Conservation (phyloP, 1,140 invertebrate species). For the Papilio glaucus region DNA sequence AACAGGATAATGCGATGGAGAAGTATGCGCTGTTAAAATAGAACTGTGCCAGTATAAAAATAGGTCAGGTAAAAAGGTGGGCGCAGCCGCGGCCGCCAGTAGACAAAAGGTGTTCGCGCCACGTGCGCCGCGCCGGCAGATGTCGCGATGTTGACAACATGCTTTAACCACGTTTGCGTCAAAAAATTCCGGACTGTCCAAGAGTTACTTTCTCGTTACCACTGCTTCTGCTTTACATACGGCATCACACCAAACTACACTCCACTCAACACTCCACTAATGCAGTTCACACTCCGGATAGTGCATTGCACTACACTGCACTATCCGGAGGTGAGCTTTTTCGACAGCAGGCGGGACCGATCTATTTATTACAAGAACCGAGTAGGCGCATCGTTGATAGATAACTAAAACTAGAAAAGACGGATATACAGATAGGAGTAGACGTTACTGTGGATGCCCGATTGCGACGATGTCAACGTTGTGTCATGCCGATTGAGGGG, state of each 20-base stretch:
- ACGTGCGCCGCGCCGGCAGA: slow-evolving; percentile 64
- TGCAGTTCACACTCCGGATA: too few relatives aligned
- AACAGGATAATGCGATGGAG: slow-evolving; percentile 30
- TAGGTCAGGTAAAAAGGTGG: slow-evolving; percentile 70
- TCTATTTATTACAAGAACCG: too few relatives aligned
- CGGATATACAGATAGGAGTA: too few relatives aligned
- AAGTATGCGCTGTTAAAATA: slow-evolving; percentile 52
- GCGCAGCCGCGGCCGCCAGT: slow-evolving; percentile 46
- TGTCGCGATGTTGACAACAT: slow-evolving; percentile 45
- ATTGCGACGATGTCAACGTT: too few relatives aligned
- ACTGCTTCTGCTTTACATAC: background rate
- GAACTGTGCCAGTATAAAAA: slow-evolving; percentile 70
- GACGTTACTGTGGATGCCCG: too few relatives aligned
- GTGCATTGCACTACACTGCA: too few relatives aligned
- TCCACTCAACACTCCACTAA: too few relatives aligned
- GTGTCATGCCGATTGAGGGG: too few relatives aligned
- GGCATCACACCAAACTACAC: background rate
- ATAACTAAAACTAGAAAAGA: too few relatives aligned
- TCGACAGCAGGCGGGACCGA: too few relatives aligned
- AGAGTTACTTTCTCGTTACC: background rate
- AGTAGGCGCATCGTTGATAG: too few relatives aligned
- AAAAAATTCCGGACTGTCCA: slow-evolving; percentile 1
- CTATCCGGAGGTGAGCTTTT: too few relatives aligned
- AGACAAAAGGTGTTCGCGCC: slow-evolving; percentile 77
- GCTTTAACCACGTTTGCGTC: slow-evolving; percentile 20